Evolutionary conservation across 2,888 invertebrate genomes (phyloP).

Genomic region (Drosophila nigritarsus): DNA sequence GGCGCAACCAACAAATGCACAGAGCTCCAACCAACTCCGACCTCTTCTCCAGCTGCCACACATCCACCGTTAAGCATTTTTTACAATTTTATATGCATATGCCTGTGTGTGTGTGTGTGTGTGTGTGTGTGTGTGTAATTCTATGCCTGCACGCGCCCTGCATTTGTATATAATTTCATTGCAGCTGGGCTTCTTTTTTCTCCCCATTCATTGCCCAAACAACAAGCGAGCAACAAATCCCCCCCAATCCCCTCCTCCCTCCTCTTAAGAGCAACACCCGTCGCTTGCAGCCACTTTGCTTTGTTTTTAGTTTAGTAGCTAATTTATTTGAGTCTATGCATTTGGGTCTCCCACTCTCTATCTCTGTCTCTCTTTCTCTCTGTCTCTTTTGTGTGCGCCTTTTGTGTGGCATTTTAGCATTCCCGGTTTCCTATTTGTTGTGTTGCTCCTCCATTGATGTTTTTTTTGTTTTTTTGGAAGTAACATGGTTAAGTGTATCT

Average conservation of each 20-base stretch:
- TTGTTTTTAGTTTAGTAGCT: constrained; percentile 75
- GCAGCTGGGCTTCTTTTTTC: constrained; percentile 29
- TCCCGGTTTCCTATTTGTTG: constrained; percentile 22
- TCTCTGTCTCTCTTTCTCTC: neutral
- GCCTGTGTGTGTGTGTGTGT: neutral
- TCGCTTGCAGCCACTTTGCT: constrained; percentile 37
- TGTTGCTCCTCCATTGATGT: neutral
- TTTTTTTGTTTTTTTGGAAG: constrained; percentile 7
- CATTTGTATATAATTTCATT: constrained; percentile 68
- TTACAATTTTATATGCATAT: constrained; percentile 25
- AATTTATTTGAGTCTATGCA: constrained; percentile 77
- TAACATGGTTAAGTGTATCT: constrained; percentile 54
- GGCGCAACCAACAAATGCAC: constrained; percentile 25
- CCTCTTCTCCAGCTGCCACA: neutral
- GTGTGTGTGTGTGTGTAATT: constrained; percentile 29
- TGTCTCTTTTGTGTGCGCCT: constrained; percentile 35
- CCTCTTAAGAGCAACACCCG: neutral
- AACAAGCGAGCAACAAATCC: constrained; percentile 11
- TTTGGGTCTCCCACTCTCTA: constrained; percentile 51
- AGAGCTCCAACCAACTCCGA: neutral
- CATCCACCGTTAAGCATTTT: constrained; percentile 2
- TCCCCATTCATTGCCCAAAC: constrained; percentile 28
- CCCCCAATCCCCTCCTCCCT: neutral
- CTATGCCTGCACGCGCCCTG: constrained; percentile 57
- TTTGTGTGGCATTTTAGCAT: constrained; percentile 56